These are phyloP conservation scores for Steatornis caripensis DNA, from an alignment of 2,113 vertebrate genomes.

Conservation along the genomic window DNA sequence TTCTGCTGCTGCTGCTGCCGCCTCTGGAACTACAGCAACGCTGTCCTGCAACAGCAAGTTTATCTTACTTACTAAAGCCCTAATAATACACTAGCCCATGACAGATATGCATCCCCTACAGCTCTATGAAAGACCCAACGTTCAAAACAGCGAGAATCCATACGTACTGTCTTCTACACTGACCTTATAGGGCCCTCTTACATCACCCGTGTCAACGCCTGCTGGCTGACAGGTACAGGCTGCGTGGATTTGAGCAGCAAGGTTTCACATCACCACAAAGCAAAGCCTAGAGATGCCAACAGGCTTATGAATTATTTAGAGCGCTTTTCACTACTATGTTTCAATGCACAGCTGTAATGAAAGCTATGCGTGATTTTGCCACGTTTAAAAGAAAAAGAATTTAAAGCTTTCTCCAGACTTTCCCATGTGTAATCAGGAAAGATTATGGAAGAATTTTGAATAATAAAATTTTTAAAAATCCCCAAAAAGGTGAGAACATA, in stretches of 20 bases:
- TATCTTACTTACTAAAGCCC: not conserved
- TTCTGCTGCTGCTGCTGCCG: not conserved
- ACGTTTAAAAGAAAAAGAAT: not conserved
- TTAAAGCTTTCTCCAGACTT: not conserved
- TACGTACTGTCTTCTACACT: not conserved
- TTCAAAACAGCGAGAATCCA: not conserved
- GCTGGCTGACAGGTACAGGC: not conserved
- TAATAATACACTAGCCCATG: rapidly evolving
- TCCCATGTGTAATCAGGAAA: not conserved
- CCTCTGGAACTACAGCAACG: not conserved
- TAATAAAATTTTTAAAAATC: not conserved
- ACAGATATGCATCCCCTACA: not conserved
- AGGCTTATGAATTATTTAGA: not conserved
- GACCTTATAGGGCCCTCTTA: not conserved
- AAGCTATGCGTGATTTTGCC: rapidly evolving
- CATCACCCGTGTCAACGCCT: not conserved
- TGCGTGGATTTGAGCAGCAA: not conserved
- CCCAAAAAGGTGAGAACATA: not conserved
- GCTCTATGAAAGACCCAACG: not conserved
- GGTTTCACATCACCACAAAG: not conserved
- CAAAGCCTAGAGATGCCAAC: not conserved
- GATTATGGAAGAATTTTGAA: not conserved
- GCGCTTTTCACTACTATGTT: not conserved
- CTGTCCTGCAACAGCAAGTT: not conserved
- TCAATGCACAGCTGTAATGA: not conserved